Evolutionary conservation across 92 coral and sea anemone species (phyloP).

Genomic region (Pocillopora grandis): DNA sequence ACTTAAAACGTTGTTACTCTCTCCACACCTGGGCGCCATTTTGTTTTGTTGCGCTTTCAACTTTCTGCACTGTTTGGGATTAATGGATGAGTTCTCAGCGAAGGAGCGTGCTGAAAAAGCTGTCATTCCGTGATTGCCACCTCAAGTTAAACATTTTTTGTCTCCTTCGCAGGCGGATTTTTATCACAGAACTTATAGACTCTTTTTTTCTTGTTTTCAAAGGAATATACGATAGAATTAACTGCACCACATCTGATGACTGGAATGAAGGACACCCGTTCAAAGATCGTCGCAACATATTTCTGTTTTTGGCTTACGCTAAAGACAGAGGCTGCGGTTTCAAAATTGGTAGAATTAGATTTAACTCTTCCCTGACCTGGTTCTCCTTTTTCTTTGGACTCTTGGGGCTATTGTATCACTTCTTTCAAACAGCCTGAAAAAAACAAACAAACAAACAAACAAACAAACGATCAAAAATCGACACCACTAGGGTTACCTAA

Average conservation of each 20-base stretch:
- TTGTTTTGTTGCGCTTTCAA: no score
- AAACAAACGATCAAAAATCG: no score
- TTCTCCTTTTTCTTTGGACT: conserved; percentile 73
- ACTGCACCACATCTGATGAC: conserved; percentile 54
- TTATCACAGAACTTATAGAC: background rate
- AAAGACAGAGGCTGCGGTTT: conserved; percentile 73
- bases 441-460: no score
- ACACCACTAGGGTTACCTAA: no score
- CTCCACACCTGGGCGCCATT: no score
- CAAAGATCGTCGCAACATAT: conserved; percentile 62
- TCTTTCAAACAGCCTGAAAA: conserved; percentile 3
- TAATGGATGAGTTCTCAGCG: no score
- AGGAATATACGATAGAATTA: conserved; percentile 67
- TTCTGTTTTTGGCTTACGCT: conserved; percentile 60
- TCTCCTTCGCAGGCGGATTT: background rate
- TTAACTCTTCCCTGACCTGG: conserved; percentile 77
- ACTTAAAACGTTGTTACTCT: no score
- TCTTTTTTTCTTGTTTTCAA: background rate
- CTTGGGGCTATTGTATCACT: conserved; percentile 60
- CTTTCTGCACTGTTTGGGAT: no score
- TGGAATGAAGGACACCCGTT: conserved; percentile 72
- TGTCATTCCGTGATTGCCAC: background rate
- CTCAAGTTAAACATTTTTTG: background rate
- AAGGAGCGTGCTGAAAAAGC: background rate
- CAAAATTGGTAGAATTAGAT: conserved; percentile 70